These are phyloP conservation scores for Pangasianodon hypophthalmus DNA, from an alignment of 2,113 vertebrate species.

Conservation along the genomic window DNA sequence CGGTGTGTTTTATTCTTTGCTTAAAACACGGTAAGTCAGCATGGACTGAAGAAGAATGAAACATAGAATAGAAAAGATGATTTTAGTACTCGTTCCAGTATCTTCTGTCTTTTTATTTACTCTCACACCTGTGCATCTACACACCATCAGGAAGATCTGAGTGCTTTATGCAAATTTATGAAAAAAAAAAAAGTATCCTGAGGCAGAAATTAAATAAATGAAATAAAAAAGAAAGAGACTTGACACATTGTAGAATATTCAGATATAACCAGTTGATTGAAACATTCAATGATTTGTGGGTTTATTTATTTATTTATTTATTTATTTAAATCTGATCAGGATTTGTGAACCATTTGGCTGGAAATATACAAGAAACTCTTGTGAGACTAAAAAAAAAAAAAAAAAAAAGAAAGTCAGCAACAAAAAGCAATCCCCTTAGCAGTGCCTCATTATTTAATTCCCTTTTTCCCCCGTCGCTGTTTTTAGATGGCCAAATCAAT, in stretches of 20 bases:
- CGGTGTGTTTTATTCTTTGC: background rate
- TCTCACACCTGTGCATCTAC: background rate
- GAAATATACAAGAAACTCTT: background rate
- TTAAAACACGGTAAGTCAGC: background rate
- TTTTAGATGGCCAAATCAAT: conserved; percentile 34
- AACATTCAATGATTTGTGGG: background rate
- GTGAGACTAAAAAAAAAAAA: background rate
- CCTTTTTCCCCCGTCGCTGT: background rate
- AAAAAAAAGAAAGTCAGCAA: background rate
- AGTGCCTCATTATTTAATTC: background rate
- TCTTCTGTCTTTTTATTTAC: background rate
- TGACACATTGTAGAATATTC: background rate
- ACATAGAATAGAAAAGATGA: background rate
- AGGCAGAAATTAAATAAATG: background rate
- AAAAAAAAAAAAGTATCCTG: background rate
- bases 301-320: background rate
- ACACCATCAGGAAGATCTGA: background rate
- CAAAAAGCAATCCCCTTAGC: background rate
- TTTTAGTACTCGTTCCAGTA: background rate
- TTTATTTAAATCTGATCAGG: background rate
- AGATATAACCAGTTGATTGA: background rate
- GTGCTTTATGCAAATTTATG: background rate
- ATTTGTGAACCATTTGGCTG: background rate
- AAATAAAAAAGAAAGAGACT: background rate
- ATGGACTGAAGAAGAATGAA: background rate